Evolutionary conservation across 2,113 vertebrate species (phyloP).

Genomic region (Lates calcarifer): DNA sequence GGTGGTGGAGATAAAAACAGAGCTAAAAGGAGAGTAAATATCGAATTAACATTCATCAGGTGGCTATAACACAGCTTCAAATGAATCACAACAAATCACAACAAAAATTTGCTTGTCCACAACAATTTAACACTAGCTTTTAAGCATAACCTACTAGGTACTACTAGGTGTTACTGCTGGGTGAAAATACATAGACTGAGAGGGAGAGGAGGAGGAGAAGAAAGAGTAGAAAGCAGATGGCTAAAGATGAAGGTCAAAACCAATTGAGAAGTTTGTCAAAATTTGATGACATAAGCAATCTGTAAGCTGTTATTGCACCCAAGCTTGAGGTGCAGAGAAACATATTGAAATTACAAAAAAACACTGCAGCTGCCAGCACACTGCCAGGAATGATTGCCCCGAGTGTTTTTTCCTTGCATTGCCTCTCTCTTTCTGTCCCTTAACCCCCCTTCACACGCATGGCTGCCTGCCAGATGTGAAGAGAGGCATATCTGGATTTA

Average conservation of each 20-base stretch:
- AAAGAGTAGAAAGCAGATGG: slow-evolving; percentile 94
- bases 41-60: background rate
- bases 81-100: no score
- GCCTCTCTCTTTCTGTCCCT: slow-evolving; percentile 76
- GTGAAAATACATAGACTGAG: slow-evolving; percentile 54
- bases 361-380: slow-evolving; percentile 89
- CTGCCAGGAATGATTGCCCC: slow-evolving; percentile 95
- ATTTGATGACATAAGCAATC: slow-evolving; percentile 99
- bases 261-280: slow-evolving; percentile 99
- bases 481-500: slow-evolving; percentile 97
- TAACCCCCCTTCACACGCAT: slow-evolving; percentile 74
- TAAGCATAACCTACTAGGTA: slow-evolving; percentile 12
- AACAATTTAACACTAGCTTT: slow-evolving; percentile 13
- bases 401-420: slow-evolving; percentile 82
- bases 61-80: background rate
- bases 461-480: slow-evolving; percentile 98
- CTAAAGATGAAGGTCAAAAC: slow-evolving; percentile 97
- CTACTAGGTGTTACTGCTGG: slow-evolving; percentile 14
- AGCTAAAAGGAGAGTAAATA: background rate
- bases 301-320: slow-evolving; percentile 97
- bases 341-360: slow-evolving; percentile 97
- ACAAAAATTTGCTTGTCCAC: no score
- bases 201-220: slow-evolving; percentile 76
- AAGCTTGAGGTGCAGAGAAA: slow-evolving; percentile 96
- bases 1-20: background rate